Evolutionary conservation across 2,888 invertebrate species (phyloP), one percentile per base, ranked within the genome.

Genomic region (Deroplatys truncata): DNA sequence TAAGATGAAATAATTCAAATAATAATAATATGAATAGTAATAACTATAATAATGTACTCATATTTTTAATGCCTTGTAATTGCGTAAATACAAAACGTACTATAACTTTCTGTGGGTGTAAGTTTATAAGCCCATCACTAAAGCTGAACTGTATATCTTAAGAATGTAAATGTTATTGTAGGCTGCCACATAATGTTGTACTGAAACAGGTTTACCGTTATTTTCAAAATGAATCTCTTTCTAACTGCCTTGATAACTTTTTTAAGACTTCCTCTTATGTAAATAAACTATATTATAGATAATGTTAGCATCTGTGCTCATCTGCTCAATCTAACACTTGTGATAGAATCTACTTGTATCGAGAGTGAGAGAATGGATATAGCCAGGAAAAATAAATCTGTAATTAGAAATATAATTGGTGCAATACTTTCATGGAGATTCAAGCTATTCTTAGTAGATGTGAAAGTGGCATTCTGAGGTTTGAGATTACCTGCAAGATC

Each of bases 61-160:
- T 86, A 84, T 84, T 88, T 88, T 90, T 82, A 90, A 90, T 90
- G 90, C 90, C 90, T 90, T 90, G 88, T 90, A 88, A 88, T 82
- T 88, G 86, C 86, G 84, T 88, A 43, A 88, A 84, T 88, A 88
- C 56, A 89, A 49, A 25, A 28, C 25, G 20, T 72, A 72, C 25
- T 72, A 72, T 72, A 20, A 88, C 56, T 88, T 56, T 84, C 84
- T 85, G 49, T 86, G n/a, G 82, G 85, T 89, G 43, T 88, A 87
- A 84, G 88, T 84, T 89, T 89, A 85, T 31, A 72, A 72, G 25
- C 56, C 56, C 56, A 72, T 72, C 16, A 72, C 56, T 72, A 72
- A 72, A 72, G 56, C 20, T 72, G 20, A 72, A 72, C 56, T 72
- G 25, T 72, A 25, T 72, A 72, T 72, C 56, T 72, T 72, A 25